Evolutionary conservation across 2,113 vertebrate species (phyloP).

Genomic region (Andinoacara biseriatus): DNA sequence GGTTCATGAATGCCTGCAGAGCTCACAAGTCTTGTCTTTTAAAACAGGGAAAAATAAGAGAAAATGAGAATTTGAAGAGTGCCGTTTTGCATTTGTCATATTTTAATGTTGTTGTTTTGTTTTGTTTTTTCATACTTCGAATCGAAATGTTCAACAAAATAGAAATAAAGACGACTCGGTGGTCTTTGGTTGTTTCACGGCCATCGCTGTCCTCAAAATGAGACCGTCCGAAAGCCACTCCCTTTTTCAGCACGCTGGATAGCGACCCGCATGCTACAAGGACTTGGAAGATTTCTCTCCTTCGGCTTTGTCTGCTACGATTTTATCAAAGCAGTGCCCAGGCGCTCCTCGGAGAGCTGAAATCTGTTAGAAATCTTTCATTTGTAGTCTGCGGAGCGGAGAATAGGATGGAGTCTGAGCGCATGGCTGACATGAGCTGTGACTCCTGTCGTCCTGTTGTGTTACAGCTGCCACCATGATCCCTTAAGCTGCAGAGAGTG

Average conservation of each 20-base stretch:
- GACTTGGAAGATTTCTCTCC: conserved; percentile 56
- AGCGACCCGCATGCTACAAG: conserved; percentile 71
- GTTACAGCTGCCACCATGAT: conserved; percentile 83
- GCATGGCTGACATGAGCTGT: conserved; percentile 63
- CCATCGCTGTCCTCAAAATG: conserved; percentile 52
- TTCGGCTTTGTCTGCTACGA: conserved; percentile 59
- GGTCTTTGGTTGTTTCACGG: conserved; percentile 13
- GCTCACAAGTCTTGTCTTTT: conserved; percentile 66
- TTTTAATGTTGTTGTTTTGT: not conserved
- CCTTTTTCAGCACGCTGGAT: conserved; percentile 85
- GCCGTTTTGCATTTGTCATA: not conserved
- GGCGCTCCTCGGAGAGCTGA: conserved; percentile 20
- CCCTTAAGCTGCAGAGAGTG: conserved; percentile 80
- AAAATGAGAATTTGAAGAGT: not conserved
- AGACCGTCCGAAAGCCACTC: conserved; percentile 75
- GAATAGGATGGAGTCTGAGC: conserved; percentile 27
- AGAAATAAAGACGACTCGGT: not conserved
- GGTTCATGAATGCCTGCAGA: conserved; percentile 79
- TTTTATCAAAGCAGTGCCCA: conserved; percentile 58
- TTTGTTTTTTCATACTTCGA: not conserved
- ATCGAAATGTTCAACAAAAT: not conserved
- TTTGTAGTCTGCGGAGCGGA: conserved; percentile 44
- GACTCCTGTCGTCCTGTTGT: conserved; percentile 78
- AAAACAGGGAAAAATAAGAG: conserved; percentile 35
- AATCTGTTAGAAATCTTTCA: conserved; percentile 57